Base-by-base conservation (phyloP, 2,113 vertebrate genomes). In the Syrrhaptes paradoxus region DNA sequence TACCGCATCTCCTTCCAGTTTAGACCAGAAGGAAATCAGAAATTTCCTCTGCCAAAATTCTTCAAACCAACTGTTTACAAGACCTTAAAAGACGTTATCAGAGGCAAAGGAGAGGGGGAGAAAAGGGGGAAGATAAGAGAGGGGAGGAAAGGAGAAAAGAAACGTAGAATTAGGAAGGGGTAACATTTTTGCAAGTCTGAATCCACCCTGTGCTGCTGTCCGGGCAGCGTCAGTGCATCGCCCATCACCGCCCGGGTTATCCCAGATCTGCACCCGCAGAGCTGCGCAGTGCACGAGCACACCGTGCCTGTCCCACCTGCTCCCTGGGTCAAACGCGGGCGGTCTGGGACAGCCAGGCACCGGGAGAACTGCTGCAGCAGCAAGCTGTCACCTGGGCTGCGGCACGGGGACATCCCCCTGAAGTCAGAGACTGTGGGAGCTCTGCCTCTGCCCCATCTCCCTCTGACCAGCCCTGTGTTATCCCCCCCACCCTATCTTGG, bases 11-110 rank as follows among this genome's bases (percentile, higher is more conserved):
- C 49, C 85, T 76, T 58, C 80, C 90, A 83, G 83, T 38, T 88
- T 7, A 95, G 73, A 92, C 38, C 89, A 90, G 89, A 95, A 93
- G 88, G 73, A 88, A 90, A 96, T 90, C 92, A 86, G 83, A 96
- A 90, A 46, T 93, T 92, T 93, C 94, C 90, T 90, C 77, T 85
- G 78, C 66, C 0, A 3, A 74, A 91, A 87, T 93, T 63, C 81
- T 89, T 59, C 61, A 86, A 70, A 77, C 65, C 85, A 38, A 32
- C 41, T 71, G 74, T 45, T 91, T 38, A 43, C 67, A 46, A 62
- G 41, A 22, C 34, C 29, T 34, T 13, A 65, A 34, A 70, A 66
- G 43, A 58, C 61, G 29, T 61, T 24, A 36, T n/a, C 41, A 78
- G 55, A 70, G 55, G 45, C 28, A 74, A 66, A 79, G 7, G 10